Evolutionary conservation across 2,113 vertebrate genomes (phyloP), one percentile per base, ranked within the genome.

Genomic region (Saimiri boliviensis): DNA sequence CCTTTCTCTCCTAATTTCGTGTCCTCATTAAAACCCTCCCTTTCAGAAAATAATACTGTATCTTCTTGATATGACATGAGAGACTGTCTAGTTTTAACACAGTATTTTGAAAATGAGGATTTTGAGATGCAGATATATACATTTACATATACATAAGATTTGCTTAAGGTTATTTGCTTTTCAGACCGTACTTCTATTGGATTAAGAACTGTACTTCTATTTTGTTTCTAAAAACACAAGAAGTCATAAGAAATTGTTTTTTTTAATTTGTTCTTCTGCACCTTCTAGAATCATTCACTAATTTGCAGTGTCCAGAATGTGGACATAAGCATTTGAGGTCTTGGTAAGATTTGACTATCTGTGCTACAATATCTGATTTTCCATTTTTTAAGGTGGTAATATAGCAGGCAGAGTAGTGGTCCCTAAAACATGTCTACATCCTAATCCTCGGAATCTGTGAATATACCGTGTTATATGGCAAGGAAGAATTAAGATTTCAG

Each of bases 111-210:
- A 86, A 8, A 60, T 74, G 71, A 80, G 32, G 4, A 92, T 63
- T 49, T 6, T 30, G 1, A 83, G 58, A 20, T 91, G 6, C 32
- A 95, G 49, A 63, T 27, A 32, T 63, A 63, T 30, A 63, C 27
- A 63, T 71, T 71, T 21, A n/a, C 17, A 97, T 86, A 96, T 60
- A 32, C 58, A 90, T 45, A 94, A 3, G 66, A 13, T 68, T 93
- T 88, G 8, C 20, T 23, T 83, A 91, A 94, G 86, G 47, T 37
- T 16, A 68, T 13, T n/a, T 5, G 68, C 12, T 56, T 94, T 32
- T 60, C 76, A 91, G 40, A 49, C 2, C 40, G n/a, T n/a, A n/a
- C n/a, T n/a, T n/a, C n/a, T n/a, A n/a, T 25, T 45, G 42, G 9
- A 94, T 49, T 37, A 76, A 14, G 10, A 93, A 27, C 25, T 68